Conservation (phyloP, 53 echinoderm and acorn worm species). For the Pentamera pediparva region DNA sequence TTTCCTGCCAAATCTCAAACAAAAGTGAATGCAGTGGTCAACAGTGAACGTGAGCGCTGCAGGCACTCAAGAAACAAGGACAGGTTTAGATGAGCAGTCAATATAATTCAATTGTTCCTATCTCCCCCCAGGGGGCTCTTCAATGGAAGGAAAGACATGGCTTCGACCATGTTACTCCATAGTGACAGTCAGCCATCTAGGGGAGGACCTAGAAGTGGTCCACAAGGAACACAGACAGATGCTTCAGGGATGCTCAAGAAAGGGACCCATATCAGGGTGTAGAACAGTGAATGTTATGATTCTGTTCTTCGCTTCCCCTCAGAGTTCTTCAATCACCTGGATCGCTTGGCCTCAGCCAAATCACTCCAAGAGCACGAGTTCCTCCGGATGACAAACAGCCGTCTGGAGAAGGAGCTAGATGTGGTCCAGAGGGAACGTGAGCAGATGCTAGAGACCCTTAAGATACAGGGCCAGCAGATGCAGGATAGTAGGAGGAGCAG, state of each 20-base stretch:
- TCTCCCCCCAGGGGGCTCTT: too few species aligned
- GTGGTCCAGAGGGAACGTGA: conserved; percentile 64
- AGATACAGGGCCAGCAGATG: conserved; percentile 61
- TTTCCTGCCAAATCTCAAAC: too few species aligned
- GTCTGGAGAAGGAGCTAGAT: conserved; percentile 74
- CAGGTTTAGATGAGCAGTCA: too few species aligned
- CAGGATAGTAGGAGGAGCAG: conserved; percentile 29
- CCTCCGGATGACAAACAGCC: conserved; percentile 57
- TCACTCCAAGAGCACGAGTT: conserved; percentile 54
- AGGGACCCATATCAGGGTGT: too few species aligned
- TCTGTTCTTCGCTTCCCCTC: neutral
- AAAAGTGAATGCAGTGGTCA: too few species aligned
- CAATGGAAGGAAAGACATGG: too few species aligned
- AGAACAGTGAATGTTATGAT: neutral
- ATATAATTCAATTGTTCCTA: too few species aligned
- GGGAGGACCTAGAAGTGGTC: conserved; percentile 66
- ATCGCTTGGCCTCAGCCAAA: conserved; percentile 23
- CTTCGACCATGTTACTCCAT: conserved; percentile 9
- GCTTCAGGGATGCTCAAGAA: too few species aligned
- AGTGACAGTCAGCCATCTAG: conserved; percentile 60
- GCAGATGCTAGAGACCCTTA: conserved; percentile 70
- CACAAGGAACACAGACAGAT: conserved; percentile 71
- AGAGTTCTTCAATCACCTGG: conserved; percentile 57
- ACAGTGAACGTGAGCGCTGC: too few species aligned
- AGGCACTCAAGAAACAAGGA: too few species aligned